Evolutionary conservation across 1,140 invertebrate species (phyloP).

Genomic region (Pogonomyrmex barbatus): DNA sequence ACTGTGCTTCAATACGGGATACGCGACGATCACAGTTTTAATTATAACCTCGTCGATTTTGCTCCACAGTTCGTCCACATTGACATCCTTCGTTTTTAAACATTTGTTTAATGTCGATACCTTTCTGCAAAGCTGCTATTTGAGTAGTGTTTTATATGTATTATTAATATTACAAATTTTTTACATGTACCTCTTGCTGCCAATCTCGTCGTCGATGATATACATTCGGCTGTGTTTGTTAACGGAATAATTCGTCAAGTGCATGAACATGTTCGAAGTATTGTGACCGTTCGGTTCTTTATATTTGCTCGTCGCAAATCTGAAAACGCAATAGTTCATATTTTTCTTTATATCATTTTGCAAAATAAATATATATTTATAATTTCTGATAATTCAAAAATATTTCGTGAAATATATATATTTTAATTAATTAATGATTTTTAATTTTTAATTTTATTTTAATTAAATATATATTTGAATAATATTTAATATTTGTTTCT

Average conservation of each 20-base stretch:
- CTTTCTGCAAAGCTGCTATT: slow-evolving; percentile 86
- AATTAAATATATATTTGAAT: background rate
- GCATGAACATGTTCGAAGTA: slow-evolving; percentile 96
- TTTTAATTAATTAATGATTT: background rate
- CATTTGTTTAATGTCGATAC: slow-evolving; percentile 93
- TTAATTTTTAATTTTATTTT: background rate
- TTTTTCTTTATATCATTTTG: background rate
- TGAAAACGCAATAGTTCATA: slow-evolving; percentile 73
- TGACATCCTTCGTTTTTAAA: slow-evolving; percentile 89
- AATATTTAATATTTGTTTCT: background rate
- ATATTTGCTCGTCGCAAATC: slow-evolving; percentile 95
- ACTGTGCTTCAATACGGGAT: slow-evolving; percentile 94
- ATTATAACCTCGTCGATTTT: slow-evolving; percentile 95
- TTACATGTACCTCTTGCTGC: slow-evolving; percentile 91
- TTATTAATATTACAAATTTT: no score
- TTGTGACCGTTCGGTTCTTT: slow-evolving; percentile 93
- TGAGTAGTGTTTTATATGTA: no score
- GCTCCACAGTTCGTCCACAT: slow-evolving; percentile 92
- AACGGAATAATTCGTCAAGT: slow-evolving; percentile 98
- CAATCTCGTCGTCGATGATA: slow-evolving; percentile 91
- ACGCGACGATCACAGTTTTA: slow-evolving; percentile 95
- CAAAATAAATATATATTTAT: background rate
- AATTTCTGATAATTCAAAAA: background rate
- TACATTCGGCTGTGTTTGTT: slow-evolving; percentile 96
- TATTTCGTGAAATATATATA: background rate